A percentile compares a stretch with the other conserved stretches of the same genome.
Evolutionary conservation across 2,113 vertebrate species (phyloP).

Genomic region (Pelusios castaneus): DNA sequence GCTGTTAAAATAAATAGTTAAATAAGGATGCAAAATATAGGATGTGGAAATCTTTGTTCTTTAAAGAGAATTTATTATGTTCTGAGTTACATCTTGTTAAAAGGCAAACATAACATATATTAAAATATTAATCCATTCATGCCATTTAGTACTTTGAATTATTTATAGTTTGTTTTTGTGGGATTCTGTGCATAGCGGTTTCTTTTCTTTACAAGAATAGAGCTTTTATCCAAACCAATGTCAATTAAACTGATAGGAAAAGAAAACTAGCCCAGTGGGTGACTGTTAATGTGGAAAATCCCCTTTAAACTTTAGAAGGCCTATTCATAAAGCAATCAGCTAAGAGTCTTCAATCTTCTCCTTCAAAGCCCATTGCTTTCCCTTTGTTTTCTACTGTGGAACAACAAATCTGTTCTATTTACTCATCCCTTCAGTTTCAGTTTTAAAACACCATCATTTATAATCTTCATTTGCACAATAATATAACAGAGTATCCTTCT

Average conservation of each 20-base stretch:
- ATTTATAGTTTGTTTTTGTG: slow-evolving; percentile 51
- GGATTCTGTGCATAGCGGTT: background rate
- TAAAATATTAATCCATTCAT: slow-evolving; percentile 73
- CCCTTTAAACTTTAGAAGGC: slow-evolving; percentile 37
- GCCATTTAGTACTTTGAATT: slow-evolving; percentile 71
- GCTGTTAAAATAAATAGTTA: slow-evolving; percentile 41
- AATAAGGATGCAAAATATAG: slow-evolving; percentile 37
- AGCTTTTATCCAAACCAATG: slow-evolving; percentile 32
- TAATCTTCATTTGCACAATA: slow-evolving; percentile 15
- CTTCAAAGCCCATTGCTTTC: slow-evolving; percentile 22
- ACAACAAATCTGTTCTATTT: slow-evolving; percentile 6
- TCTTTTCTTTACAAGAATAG: slow-evolving; percentile 32
- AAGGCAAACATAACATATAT: slow-evolving; percentile 63
- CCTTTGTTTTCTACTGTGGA: background rate
- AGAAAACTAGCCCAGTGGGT: slow-evolving; percentile 27
- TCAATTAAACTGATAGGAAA: slow-evolving; percentile 44
- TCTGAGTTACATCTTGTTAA: slow-evolving; percentile 72
- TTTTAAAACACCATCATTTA: slow-evolving; percentile 33
- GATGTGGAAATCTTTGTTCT: slow-evolving; percentile 64
- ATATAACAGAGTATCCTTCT: background rate
- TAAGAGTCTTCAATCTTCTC: slow-evolving; percentile 38
- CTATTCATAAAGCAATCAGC: slow-evolving; percentile 41
- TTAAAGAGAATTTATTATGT: slow-evolving; percentile 72
- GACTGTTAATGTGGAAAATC: slow-evolving; percentile 45
- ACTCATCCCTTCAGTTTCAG: background rate